phyloP scores from a whole-genome alignment of 2,113 vertebrate genomes.

The Gnathonemus longibarbis region DNA sequence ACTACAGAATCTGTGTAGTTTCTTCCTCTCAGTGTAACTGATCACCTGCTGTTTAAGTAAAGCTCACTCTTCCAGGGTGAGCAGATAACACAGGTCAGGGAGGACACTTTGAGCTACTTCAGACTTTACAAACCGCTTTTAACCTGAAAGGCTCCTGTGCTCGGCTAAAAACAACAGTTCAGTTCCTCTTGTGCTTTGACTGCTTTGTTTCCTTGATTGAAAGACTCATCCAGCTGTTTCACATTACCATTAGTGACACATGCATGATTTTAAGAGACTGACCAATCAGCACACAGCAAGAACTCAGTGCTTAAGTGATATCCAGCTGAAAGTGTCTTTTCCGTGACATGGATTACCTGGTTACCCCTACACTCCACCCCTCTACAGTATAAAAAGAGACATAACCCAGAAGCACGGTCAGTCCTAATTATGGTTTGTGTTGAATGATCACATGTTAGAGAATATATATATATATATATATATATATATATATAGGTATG shows the following conservation, averaged over 20 bases:
- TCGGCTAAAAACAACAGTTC: background rate
- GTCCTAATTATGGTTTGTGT: constrained; percentile 29
- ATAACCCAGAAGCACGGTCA: constrained; percentile 47
- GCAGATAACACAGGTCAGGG: background rate
- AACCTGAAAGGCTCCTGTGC: background rate
- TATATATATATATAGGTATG: background rate
- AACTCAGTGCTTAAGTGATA: background rate
- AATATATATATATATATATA: background rate
- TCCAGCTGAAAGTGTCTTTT: background rate
- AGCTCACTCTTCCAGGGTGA: background rate
- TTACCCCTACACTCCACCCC: background rate
- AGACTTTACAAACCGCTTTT: background rate
- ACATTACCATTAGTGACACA: too few relatives aligned
- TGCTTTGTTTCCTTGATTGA: background rate
- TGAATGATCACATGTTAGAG: background rate
- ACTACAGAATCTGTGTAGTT: background rate
- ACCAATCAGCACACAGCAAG: background rate
- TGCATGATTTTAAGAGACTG: background rate
- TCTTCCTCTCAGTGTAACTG: background rate
- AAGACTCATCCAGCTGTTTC: background rate
- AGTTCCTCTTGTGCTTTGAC: background rate
- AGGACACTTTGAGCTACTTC: background rate
- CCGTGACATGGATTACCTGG: background rate
- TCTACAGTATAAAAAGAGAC: constrained; percentile 41
- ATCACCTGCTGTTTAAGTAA: background rate